These are phyloP conservation scores for Nyctalus aviator DNA, from an alignment of 2,797 vertebrate species.

Conservation along the genomic window DNA sequence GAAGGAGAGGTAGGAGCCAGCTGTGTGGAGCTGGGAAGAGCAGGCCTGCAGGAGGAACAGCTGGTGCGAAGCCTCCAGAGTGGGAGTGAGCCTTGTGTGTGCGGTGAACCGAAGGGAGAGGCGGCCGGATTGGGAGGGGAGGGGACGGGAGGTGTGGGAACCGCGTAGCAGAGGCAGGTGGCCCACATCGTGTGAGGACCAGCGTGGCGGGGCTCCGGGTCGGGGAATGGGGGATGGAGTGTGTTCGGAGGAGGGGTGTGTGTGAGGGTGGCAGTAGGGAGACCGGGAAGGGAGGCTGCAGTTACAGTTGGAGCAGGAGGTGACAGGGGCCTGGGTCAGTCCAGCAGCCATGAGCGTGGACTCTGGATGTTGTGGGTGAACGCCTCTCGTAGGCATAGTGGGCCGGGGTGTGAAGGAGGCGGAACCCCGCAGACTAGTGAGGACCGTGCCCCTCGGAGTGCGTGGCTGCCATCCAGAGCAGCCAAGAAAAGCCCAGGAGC, in stretches of 20 bases:
- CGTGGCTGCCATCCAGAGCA: neutral
- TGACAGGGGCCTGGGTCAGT: neutral
- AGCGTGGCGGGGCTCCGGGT: neutral
- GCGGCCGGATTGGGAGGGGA: neutral
- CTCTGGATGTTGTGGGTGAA: neutral
- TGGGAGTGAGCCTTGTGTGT: neutral
- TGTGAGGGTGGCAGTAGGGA: neutral
- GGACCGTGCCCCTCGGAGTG: neutral
- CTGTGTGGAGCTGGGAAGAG: neutral
- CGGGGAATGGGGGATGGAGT: neutral
- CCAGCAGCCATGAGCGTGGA: neutral
- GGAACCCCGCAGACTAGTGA: neutral
- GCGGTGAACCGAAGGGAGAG: neutral
- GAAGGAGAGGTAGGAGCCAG: neutral
- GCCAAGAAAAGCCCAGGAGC: neutral
- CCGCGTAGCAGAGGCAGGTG: neutral
- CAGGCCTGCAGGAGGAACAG: neutral
- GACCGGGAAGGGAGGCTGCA: neutral
- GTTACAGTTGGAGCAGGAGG: neutral
- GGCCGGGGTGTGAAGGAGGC: neutral
- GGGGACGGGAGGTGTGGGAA: neutral
- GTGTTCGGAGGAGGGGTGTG: too few relatives aligned
- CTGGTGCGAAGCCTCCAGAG: neutral
- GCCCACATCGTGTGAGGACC: neutral
- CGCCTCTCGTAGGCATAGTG: neutral